Evolutionary conservation across 1,140 invertebrate genomes (phyloP).

Genomic region (Gonatopus flavifemur): DNA sequence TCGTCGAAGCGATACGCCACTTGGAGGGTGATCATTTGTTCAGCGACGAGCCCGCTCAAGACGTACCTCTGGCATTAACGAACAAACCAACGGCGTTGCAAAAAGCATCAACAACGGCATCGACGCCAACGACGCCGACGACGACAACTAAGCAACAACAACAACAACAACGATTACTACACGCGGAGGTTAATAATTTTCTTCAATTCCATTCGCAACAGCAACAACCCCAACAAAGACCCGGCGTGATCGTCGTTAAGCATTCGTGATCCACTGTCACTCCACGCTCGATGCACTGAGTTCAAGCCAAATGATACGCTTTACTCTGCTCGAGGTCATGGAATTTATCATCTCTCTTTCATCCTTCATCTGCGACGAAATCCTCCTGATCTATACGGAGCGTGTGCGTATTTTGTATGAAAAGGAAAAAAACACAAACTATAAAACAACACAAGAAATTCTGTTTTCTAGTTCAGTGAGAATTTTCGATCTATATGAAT

Average conservation of each 20-base stretch:
- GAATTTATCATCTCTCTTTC: slow-evolving; percentile 24
- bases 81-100: slow-evolving; percentile 55
- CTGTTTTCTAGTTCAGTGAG: neutral
- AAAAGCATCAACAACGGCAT: neutral
- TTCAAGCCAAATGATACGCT: slow-evolving; percentile 5
- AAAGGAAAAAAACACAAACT: neutral
- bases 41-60: slow-evolving; percentile 69
- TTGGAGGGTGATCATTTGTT: slow-evolving; percentile 93
- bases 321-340: slow-evolving; percentile 19
- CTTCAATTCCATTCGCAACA: slow-evolving; percentile 63
- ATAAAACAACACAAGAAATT: neutral
- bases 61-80: slow-evolving; percentile 75
- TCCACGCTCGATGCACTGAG: slow-evolving; percentile 33
- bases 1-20: slow-evolving; percentile 95
- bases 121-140: neutral
- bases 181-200: slow-evolving; percentile 65
- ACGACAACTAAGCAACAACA: neutral
- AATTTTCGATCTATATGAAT: no score
- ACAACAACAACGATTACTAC: slow-evolving; percentile 52
- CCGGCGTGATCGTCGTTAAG: slow-evolving; percentile 85
- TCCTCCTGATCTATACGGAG: no score
- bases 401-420: neutral
- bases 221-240: slow-evolving; percentile 70
- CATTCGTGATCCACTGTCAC: slow-evolving; percentile 65
- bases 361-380: no score